phyloP scores from a whole-genome alignment of 1,140 invertebrate genomes.

The Delia radicum region DNA sequence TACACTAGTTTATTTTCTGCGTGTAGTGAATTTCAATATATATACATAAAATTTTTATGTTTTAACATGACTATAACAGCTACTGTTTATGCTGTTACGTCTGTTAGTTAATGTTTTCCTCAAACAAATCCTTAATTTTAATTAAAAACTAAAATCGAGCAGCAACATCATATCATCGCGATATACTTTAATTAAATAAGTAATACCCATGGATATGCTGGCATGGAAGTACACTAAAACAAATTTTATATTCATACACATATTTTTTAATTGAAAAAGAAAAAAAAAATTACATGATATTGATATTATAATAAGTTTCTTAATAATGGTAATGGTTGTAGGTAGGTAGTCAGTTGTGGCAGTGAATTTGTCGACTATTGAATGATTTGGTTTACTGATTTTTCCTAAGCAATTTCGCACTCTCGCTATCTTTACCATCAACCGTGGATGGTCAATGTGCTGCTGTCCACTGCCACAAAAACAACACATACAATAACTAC shows the following conservation, averaged over 20 bases:
- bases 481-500: background rate
- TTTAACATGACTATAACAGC: too few relatives aligned
- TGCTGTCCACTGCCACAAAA: background rate
- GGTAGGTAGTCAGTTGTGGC: background rate
- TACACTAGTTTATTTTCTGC: too few relatives aligned
- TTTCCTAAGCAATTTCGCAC: slow-evolving; percentile 4
- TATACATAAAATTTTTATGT: too few relatives aligned
- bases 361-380: background rate
- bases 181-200: background rate
- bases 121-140: slow-evolving; percentile 2
- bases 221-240: too few relatives aligned
- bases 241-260: background rate
- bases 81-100: background rate
- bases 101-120: background rate
- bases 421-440: slow-evolving; percentile 14
- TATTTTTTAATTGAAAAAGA: background rate
- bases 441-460: background rate
- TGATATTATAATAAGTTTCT: too few relatives aligned
- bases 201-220: background rate
- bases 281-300: background rate
- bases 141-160: background rate
- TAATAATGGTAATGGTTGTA: background rate
- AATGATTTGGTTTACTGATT: background rate
- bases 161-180: background rate
- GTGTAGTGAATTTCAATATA: too few relatives aligned